Conservation (phyloP, 2,797 vertebrate species). For the Sorex maritimensis region DNA sequence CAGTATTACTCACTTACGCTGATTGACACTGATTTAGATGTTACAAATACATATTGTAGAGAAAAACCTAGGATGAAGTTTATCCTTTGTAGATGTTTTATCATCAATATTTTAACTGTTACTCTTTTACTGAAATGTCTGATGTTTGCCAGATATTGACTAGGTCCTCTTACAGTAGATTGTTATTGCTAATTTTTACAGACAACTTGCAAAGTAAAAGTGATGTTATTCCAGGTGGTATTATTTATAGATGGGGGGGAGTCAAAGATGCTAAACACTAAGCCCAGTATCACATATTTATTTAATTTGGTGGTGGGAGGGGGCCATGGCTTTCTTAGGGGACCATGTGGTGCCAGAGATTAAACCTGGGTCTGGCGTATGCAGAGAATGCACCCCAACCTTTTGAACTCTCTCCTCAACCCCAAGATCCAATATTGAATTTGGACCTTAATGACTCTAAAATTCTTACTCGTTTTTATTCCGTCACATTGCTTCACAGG, state of each 20-base stretch:
- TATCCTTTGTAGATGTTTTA: constrained; percentile 56
- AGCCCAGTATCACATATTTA: not conserved
- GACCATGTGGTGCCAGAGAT: too few species aligned
- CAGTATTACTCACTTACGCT: too few species aligned
- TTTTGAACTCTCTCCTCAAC: too few species aligned
- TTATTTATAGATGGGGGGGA: not conserved
- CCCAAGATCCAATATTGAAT: constrained; percentile 16
- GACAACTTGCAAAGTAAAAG: not conserved
- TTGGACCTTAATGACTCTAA: not conserved
- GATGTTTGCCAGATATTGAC: not conserved
- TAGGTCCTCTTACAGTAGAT: not conserved
- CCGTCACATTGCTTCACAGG: not conserved
- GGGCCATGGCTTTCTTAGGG: too few species aligned
- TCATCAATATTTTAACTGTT: constrained; percentile 67
- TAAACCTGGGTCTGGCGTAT: too few species aligned
- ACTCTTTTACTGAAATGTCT: not conserved
- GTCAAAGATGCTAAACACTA: constrained; percentile 14
- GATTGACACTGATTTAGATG: not conserved
- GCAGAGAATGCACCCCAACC: too few species aligned
- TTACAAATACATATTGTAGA: constrained; percentile 57
- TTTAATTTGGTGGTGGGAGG: too few species aligned
- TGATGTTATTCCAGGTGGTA: not conserved
- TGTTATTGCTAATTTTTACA: constrained; percentile 54
- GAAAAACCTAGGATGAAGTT: constrained; percentile 4
- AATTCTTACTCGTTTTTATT: constrained; percentile 17